These are phyloP conservation scores for Wasmannia auropunctata DNA, from an alignment of 1,140 invertebrate species.

Conservation along the genomic window DNA sequence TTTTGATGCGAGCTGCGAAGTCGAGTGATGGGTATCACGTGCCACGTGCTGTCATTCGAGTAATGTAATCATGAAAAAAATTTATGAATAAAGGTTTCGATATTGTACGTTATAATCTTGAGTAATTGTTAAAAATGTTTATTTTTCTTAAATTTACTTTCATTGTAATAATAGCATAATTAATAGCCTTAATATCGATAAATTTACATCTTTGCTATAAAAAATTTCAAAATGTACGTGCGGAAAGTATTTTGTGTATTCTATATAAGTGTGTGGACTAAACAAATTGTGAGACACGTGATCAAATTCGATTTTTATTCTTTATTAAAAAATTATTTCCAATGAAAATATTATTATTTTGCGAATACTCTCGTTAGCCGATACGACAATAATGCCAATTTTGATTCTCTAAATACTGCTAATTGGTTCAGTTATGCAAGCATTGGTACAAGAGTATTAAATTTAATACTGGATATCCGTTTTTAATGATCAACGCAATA, in stretches of 20 bases:
- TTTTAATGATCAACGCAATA: conserved; percentile 15
- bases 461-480: not conserved
- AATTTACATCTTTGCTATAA: not conserved
- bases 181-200: no score
- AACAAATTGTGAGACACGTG: not conserved
- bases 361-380: not conserved
- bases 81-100: not conserved
- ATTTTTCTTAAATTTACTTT: not conserved
- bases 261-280: not conserved
- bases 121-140: not conserved
- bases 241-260: not conserved
- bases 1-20: conserved; percentile 53
- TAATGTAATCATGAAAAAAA: conserved; percentile 2
- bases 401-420: not conserved
- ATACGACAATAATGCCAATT: not conserved
- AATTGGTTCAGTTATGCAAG: conserved; percentile 25
- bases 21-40: conserved; percentile 49
- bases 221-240: not conserved
- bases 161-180: not conserved
- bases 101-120: not conserved
- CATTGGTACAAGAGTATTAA: conserved; percentile 10
- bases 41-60: conserved; percentile 23
- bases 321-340: not conserved
- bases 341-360: not conserved
- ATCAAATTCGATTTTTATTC: not conserved